phyloP scores from a whole-genome alignment of 2,888 invertebrate species.

The Sialis fuliginosa region DNA sequence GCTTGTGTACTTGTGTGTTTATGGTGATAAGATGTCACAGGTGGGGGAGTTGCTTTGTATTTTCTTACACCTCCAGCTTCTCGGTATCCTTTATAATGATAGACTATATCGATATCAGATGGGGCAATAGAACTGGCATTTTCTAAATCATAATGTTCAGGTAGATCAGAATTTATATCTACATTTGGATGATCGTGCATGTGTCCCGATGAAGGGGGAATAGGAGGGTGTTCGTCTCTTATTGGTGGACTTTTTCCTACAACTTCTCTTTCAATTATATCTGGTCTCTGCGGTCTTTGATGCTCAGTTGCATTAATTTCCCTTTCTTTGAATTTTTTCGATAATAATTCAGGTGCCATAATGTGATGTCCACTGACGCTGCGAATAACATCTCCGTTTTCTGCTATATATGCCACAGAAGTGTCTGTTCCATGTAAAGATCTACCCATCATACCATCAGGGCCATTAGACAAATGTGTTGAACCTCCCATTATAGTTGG shows the following conservation, averaged over 20 bases:
- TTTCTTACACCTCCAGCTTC: constrained; percentile 70
- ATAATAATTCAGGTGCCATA: constrained; percentile 69
- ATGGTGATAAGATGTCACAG: constrained; percentile 58
- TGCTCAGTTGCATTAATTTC: constrained; percentile 52
- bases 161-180: constrained; percentile 61
- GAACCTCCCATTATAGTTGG: constrained; percentile 50
- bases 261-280: constrained; percentile 82
- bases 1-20: constrained; percentile 49
- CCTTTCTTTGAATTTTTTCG: constrained; percentile 77
- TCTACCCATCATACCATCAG: constrained; percentile 49
- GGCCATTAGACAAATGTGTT: constrained; percentile 44
- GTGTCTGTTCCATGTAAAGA: constrained; percentile 50
- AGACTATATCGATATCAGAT: constrained; percentile 91
- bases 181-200: constrained; percentile 57
- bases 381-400: constrained; percentile 55
- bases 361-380: constrained; percentile 61
- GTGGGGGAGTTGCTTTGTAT: constrained; percentile 75
- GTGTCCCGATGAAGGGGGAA: constrained; percentile 56
- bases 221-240: constrained; percentile 60
- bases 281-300: constrained; percentile 71
- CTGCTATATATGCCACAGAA: constrained; percentile 51
- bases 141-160: constrained; percentile 91
- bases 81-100: constrained; percentile 88
- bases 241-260: constrained; percentile 69
- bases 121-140: constrained; percentile 96